These are phyloP conservation scores for Troglohyphantes excavatus DNA, from an alignment of 2,888 invertebrate species.

Conservation along the genomic window DNA sequence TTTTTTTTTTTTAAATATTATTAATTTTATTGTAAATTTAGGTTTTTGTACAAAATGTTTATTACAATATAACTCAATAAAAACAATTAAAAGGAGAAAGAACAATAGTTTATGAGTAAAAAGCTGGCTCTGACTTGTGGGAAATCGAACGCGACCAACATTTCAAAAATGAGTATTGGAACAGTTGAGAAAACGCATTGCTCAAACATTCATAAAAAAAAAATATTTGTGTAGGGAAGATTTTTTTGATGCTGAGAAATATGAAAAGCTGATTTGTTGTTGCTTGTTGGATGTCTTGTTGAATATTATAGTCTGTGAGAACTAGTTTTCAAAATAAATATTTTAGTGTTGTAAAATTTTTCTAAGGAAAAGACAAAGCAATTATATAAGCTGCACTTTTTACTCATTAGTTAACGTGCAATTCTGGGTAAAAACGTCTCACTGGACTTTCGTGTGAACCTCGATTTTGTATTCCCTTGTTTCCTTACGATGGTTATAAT, in stretches of 20 bases:
- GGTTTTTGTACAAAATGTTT: too few relatives aligned
- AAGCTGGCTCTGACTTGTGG: neutral
- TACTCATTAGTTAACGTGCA: conserved; percentile 1
- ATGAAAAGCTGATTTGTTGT: conserved; percentile 36
- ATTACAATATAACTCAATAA: too few relatives aligned
- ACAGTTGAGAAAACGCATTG: conserved; percentile 45
- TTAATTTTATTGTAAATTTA: too few relatives aligned
- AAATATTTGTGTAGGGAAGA: conserved; percentile 47
- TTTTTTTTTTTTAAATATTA: too few relatives aligned
- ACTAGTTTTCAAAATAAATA: conserved; percentile 43
- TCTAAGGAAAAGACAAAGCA: neutral
- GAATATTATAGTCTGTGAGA: conserved; percentile 43
- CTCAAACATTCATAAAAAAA: conserved; percentile 45
- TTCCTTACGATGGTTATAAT: neutral
- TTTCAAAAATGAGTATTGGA: conserved; percentile 3
- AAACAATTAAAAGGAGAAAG: neutral
- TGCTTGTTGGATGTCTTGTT: conserved; percentile 47
- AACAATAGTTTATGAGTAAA: neutral
- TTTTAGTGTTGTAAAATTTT: conserved; percentile 31
- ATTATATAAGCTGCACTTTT: conserved; percentile 9
- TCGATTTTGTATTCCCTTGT: neutral
- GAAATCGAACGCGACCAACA: neutral
- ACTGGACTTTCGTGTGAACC: neutral
- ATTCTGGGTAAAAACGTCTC: conserved; percentile 2
- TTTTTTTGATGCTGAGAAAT: conserved; percentile 27